phyloP scores from a whole-genome alignment of 2,797 vertebrate genomes.

The Takifugu rubripes region DNA sequence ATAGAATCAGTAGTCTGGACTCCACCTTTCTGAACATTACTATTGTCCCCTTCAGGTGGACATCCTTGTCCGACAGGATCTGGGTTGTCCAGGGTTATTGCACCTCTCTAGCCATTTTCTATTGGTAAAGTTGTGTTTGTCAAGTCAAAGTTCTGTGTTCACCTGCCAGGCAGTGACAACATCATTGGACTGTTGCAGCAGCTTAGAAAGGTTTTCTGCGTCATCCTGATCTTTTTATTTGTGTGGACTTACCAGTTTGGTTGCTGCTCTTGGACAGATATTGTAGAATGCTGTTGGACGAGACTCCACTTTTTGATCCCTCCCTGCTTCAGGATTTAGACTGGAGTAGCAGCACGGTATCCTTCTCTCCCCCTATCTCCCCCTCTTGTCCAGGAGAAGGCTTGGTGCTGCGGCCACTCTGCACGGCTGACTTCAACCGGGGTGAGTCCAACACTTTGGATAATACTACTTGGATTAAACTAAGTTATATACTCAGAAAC shows the following conservation, averaged over 20 bases:
- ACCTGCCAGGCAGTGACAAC: background rate
- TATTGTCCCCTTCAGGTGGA: no score
- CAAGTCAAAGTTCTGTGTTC: conserved; percentile 48
- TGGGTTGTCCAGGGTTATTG: no score
- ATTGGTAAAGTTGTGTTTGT: conserved; percentile 15
- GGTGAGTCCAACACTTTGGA: conserved; percentile 66
- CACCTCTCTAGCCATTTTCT: background rate
- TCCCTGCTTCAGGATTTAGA: conserved; percentile 86
- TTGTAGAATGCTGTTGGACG: conserved; percentile 82
- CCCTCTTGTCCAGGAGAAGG: conserved; percentile 85
- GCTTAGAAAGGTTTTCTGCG: background rate
- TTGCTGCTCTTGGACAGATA: conserved; percentile 22
- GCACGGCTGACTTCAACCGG: conserved; percentile 85
- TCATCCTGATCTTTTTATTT: background rate
- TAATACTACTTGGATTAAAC: background rate
- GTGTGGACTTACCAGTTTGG: background rate
- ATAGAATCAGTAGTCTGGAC: no score
- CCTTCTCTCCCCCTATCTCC: conserved; percentile 87
- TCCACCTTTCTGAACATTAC: no score
- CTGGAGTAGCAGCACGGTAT: conserved; percentile 84
- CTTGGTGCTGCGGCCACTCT: conserved; percentile 89
- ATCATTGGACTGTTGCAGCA: background rate
- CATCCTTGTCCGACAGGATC: no score
- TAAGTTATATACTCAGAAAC: no score
- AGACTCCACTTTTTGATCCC: conserved; percentile 90